Evolutionary conservation across 2,888 invertebrate species (phyloP).

Genomic region (Trisateles emortualis): DNA sequence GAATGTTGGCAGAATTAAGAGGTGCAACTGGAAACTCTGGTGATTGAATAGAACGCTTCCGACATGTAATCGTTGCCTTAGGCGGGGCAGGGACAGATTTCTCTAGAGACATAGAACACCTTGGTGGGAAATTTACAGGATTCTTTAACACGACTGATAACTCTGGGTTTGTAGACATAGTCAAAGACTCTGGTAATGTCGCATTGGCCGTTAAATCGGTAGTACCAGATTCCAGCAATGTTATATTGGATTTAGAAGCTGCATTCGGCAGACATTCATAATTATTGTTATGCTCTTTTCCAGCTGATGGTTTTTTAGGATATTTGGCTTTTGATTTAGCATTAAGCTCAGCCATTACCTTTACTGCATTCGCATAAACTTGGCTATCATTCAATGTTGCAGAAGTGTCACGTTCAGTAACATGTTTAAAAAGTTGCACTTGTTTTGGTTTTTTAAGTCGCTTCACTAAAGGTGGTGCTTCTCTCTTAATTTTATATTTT

Average conservation of each 20-base stretch:
- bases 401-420: conserved; percentile 39
- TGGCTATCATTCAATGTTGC: conserved; percentile 59
- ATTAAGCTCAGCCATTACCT: conserved; percentile 67
- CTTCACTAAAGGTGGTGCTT: conserved; percentile 39
- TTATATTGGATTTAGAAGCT: too few relatives aligned
- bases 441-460: conserved; percentile 42
- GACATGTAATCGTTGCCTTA: background rate
- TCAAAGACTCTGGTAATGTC: too few relatives aligned
- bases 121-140: background rate
- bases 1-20: background rate
- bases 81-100: background rate
- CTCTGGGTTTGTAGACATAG: background rate
- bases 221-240: too few relatives aligned
- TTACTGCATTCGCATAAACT: conserved; percentile 71
- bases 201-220: too few relatives aligned
- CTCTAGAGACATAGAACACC: background rate
- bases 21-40: background rate
- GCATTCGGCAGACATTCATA: background rate
- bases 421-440: conserved; percentile 24
- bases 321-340: conserved; percentile 14
- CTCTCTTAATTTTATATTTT: conserved; percentile 65
- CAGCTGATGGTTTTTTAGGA: background rate
- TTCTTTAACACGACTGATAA: background rate
- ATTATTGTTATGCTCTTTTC: background rate
- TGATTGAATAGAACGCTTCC: background rate